Conservation (phyloP, 2,888 invertebrate genomes). For the Atrina japonica region DNA sequence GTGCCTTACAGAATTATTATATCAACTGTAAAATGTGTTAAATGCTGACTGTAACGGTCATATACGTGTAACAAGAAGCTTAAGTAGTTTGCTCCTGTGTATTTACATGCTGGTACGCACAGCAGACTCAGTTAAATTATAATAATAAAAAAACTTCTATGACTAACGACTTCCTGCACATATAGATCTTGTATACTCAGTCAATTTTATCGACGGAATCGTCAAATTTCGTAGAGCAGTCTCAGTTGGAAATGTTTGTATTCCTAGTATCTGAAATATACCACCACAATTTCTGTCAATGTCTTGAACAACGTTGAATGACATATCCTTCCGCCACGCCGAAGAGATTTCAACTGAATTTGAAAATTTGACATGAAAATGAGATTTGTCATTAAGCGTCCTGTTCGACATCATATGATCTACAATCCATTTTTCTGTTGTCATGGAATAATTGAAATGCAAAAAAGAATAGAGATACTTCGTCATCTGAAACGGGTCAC, state of each 20-base stretch:
- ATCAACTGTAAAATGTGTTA: too few species aligned
- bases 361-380: neutral
- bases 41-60: too few species aligned
- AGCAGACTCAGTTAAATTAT: too few species aligned
- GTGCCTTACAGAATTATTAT: too few species aligned
- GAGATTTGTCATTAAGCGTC: too few species aligned
- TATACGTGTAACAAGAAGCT: too few species aligned
- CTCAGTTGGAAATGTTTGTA: neutral
- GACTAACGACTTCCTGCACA: too few species aligned
- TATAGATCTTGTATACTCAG: too few species aligned
- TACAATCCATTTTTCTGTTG: neutral
- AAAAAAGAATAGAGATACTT: neutral
- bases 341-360: slow-evolving; percentile 1
- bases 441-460: slow-evolving; percentile 2
- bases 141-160: too few species aligned
- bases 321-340: slow-evolving; percentile 1
- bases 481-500: neutral
- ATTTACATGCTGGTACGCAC: too few species aligned
- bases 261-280: neutral
- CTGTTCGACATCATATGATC: too few species aligned
- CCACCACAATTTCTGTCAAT: neutral
- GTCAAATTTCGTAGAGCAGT: neutral
- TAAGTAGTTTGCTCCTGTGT: too few species aligned
- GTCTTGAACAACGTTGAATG: neutral
- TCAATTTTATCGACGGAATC: neutral